phyloP scores from a whole-genome alignment of 2,797 vertebrate genomes.

The Phyllotis vaccarum region DNA sequence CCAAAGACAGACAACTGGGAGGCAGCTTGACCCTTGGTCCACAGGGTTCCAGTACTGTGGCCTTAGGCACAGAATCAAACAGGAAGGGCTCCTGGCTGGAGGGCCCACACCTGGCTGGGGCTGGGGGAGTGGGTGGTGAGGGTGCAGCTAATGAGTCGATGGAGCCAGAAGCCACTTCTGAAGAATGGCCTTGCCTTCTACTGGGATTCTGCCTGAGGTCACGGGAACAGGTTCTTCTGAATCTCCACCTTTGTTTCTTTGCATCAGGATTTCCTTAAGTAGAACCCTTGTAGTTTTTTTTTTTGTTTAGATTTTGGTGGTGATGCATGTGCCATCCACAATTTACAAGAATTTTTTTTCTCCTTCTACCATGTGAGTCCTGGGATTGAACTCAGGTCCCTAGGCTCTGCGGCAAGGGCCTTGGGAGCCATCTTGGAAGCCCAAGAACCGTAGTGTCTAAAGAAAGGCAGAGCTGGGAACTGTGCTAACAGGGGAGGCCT shows the following conservation, averaged over 20 bases:
- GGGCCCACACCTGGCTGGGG: not conserved
- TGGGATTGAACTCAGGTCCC: not conserved
- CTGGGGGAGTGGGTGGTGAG: no score
- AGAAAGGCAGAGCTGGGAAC: conserved; percentile 6
- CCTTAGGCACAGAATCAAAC: not conserved
- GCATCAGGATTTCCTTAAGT: not conserved
- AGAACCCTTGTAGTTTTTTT: not conserved
- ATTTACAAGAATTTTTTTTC: not conserved
- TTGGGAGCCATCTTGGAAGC: not conserved
- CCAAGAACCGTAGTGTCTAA: not conserved
- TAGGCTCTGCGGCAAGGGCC: not conserved
- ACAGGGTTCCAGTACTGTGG: not conserved
- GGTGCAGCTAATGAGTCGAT: not conserved
- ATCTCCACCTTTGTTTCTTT: not conserved
- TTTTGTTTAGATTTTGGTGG: not conserved
- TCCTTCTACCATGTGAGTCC: not conserved
- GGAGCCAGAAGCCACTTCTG: not conserved
- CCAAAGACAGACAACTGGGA: not conserved
- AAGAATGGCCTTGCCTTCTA: not conserved
- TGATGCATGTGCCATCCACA: not conserved
- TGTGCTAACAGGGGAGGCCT: not conserved
- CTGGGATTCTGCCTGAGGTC: not conserved
- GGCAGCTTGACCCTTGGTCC: not conserved
- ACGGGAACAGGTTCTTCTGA: not conserved
- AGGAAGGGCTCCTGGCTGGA: not conserved